These are phyloP conservation scores for Ptychobarbus kaznakovi DNA, from an alignment of 2,797 vertebrate genomes.

Conservation along the genomic window DNA sequence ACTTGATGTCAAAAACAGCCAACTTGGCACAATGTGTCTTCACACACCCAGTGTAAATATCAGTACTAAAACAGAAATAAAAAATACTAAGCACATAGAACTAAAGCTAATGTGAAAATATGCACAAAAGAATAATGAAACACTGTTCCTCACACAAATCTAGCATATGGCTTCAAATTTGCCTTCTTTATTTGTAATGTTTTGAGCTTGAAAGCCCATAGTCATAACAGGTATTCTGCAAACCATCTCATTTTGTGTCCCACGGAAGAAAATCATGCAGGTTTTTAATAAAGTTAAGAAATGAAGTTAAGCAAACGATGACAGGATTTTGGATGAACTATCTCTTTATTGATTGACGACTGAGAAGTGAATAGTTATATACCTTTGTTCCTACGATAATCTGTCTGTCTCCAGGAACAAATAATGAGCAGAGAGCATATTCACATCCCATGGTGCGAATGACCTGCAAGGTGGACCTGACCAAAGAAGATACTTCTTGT, in stretches of 20 bases:
- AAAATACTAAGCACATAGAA: background rate
- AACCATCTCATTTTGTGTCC: background rate
- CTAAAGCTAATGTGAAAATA: background rate
- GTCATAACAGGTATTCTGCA: background rate
- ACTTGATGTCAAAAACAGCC: background rate
- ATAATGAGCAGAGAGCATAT: constrained; percentile 92
- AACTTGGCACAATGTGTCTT: background rate
- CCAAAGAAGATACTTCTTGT: constrained; percentile 15
- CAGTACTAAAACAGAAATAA: background rate
- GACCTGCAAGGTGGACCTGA: constrained; percentile 92
- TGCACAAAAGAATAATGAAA: background rate
- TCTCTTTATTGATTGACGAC: background rate
- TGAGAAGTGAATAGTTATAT: constrained; percentile 11
- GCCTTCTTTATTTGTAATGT: background rate
- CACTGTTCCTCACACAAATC: background rate
- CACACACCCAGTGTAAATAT: background rate
- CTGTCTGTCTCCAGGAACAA: constrained; percentile 95
- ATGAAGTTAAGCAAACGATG: background rate
- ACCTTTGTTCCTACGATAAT: constrained; percentile 96
- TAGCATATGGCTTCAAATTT: background rate
- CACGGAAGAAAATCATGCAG: background rate
- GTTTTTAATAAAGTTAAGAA: background rate
- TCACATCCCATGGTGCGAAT: constrained; percentile 94
- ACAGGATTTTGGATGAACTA: background rate
- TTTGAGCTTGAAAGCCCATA: background rate